Evolutionary conservation across 1,140 invertebrate genomes (phyloP), one percentile per base, ranked within the genome.

Genomic region (Nasonia vitripennis): DNA sequence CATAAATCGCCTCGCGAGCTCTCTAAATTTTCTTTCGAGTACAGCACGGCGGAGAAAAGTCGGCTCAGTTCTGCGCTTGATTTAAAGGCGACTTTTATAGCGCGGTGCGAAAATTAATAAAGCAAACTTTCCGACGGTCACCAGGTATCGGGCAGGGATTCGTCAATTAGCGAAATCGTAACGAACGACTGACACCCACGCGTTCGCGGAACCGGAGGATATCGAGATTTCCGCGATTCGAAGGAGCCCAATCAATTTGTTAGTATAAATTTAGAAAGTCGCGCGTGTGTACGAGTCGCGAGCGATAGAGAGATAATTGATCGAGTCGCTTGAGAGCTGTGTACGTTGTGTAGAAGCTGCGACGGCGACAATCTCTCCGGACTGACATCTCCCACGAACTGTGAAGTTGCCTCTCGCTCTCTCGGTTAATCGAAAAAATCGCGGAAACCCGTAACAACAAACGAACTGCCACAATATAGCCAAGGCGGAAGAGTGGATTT

Each of bases 291-390:
- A 51, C 48, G 12, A 51, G 48, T 17, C 48, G 48, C 48, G 31
- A 55, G 48, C 81, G 23, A 51, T 75, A 82, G 34, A 78, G 81
- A 77, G 81, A 83, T 83, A 78, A 83, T 83, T 83, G 82, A 83
- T 83, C 37, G 55, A 67, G 81, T 77, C 80, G 80, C 34, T 37
- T 3, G 27, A 10, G 5, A 31, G 0, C 2, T 31, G 7, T 71
- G 27, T n/a, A 75, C 31, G 51, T 83, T 73, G 55, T 62, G 55
- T 82, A 34, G 34, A 75, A 75, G 80, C 70, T 31, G 68, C 78
- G 17, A 45, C 78, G 17, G 67, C 20, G 31, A 23, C 34, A n/a
- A 70, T 45, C 17, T 70, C 62, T 62, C 55, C 17, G 6, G 20
- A 62, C 71, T 85, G 83, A 68, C 78, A 74, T 85, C 77, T 85